Percentiles rank a stretch among this genome's conserved stretches.
phyloP scores from a whole-genome alignment of 2,797 vertebrate species.

The Anas georgica region DNA sequence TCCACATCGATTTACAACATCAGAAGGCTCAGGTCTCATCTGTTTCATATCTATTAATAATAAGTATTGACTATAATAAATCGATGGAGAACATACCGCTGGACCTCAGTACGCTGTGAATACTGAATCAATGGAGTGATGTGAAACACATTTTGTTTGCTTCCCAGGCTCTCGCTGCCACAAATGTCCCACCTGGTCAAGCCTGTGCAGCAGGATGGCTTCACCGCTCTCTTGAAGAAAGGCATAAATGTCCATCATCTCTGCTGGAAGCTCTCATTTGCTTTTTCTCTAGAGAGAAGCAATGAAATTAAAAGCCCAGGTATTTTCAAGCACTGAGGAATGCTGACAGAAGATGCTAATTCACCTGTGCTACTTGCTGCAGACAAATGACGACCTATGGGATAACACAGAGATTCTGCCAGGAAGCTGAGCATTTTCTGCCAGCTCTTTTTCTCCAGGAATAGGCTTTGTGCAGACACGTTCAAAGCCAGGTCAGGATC shows the following conservation, averaged over 20 bases:
- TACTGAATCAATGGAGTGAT: background rate
- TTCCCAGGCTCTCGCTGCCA: background rate
- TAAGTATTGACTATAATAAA: conserved; percentile 55
- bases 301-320: background rate
- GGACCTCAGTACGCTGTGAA: background rate
- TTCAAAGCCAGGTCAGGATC: background rate
- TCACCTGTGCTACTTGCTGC: background rate
- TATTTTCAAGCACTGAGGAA: background rate
- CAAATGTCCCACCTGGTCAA: background rate
- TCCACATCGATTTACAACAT: conserved; percentile 17
- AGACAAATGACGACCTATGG: background rate
- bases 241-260: background rate
- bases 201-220: background rate
- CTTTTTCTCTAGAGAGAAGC: background rate
- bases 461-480: background rate
- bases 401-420: background rate
- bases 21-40: conserved; percentile 24
- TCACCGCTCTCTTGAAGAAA: background rate
- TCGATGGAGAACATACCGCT: background rate
- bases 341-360: background rate
- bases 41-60: conserved; percentile 60
- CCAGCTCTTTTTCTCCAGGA: background rate
- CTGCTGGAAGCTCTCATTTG: background rate
- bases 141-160: background rate
- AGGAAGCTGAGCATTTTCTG: background rate